Evolutionary conservation across 2,797 vertebrate genomes (phyloP), one percentile per base, ranked within the genome.

Genomic region (Odontamblyopus rebecca): DNA sequence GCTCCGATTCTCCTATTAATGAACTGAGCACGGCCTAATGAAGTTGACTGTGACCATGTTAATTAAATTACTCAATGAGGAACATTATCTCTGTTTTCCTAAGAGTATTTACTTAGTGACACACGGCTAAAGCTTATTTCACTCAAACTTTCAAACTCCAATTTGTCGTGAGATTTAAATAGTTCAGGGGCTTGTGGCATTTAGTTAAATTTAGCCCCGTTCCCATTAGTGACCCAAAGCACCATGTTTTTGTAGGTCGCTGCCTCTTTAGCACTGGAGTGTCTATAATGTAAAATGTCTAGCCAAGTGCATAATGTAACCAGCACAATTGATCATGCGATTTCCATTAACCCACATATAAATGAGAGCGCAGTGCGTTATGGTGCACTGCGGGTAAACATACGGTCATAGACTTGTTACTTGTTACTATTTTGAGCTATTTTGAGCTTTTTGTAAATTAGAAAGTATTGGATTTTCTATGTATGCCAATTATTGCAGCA

Each of bases 291-390:
- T 66, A 30, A 48, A 76, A 38, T 64, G 69, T 69, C 70, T 60
- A 59, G 54, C 71, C 56, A 51, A 57, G 72, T 61, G 23, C n/a
- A 71, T 57, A 75, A 80, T 84, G 75, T 71, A 78, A 81, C 75
- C 82, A 79, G 78, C 68, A 74, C 83, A 81, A 88, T 76, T 76
- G 85, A 90, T 89, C 61, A 48, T 23, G 23, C 57, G 30, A 32
- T 79, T 82, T 62, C 85, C 83, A 86, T 88, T 90, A 91, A 85
- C 88, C 87, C 71, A 90, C 78, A 87, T 89, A 74, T 54, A 79
- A 73, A 48, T 61, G 13, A 69, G 64, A 62, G 72, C 11, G 41
- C 77, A 60, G 62, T 57, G 68, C 68, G 44, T 66, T 32, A n/a
- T 29, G 66, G 63, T 51, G 63, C 54, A 61, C 29, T 70, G 19